These are phyloP conservation scores for Drosophila kuntzei DNA, from an alignment of 2,888 invertebrate species.

Conservation along the genomic window DNA sequence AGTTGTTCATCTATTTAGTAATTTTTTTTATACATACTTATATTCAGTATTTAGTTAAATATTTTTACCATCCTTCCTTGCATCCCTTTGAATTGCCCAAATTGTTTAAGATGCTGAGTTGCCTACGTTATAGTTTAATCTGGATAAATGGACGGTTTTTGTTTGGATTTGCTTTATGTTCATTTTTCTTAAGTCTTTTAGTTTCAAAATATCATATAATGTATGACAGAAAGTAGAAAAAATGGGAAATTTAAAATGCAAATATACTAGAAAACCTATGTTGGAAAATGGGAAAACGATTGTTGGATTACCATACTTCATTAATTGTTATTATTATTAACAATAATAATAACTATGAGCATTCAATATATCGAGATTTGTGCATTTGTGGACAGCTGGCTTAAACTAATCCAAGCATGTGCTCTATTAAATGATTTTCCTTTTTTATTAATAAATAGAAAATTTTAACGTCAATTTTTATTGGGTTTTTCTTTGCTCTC, in stretches of 20 bases:
- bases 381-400: constrained; percentile 62
- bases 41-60: constrained; percentile 30
- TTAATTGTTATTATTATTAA: neutral
- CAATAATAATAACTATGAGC: constrained; percentile 6
- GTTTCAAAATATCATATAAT: constrained; percentile 66
- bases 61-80: constrained; percentile 5
- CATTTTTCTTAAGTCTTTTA: constrained; percentile 65
- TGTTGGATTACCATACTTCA: constrained; percentile 28
- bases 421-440: constrained; percentile 13
- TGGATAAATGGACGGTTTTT: constrained; percentile 77
- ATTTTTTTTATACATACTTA: constrained; percentile 46
- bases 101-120: constrained; percentile 67
- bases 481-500: constrained; percentile 33
- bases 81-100: constrained; percentile 7
- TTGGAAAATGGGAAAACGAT: constrained; percentile 12
- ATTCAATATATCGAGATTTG: constrained; percentile 37
- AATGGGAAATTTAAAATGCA: constrained; percentile 1
- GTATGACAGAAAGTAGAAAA: constrained; percentile 26
- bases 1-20: constrained; percentile 31
- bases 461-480: constrained; percentile 38
- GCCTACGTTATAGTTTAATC: constrained; percentile 52
- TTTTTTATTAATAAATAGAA: constrained; percentile 37
- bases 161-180: constrained; percentile 52
- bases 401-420: constrained; percentile 21
- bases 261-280: constrained; percentile 29